These are phyloP conservation scores for Neodontobutis hainanensis DNA, from an alignment of 2,113 vertebrate genomes.

Conservation along the genomic window DNA sequence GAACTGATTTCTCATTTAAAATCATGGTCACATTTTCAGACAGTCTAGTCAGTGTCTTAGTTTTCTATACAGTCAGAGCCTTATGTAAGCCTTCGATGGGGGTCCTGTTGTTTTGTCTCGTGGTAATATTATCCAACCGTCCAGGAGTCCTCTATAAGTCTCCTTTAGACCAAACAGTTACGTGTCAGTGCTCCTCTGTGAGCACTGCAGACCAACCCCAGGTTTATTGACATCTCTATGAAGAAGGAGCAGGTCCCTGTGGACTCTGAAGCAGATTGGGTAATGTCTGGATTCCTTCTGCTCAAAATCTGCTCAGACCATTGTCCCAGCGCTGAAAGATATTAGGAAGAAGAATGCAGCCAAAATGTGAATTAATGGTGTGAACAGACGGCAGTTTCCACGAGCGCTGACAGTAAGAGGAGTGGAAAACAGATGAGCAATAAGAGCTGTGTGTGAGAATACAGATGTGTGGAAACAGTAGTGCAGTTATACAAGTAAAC, in stretches of 20 bases:
- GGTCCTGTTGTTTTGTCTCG: no score
- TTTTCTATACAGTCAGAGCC: no score
- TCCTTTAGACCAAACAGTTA: conserved; percentile 26
- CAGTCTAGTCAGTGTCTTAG: no score
- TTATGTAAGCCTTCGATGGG: no score
- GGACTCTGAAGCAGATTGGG: conserved; percentile 60
- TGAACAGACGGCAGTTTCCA: conserved; percentile 46
- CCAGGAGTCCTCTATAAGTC: not conserved
- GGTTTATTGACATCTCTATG: conserved; percentile 27
- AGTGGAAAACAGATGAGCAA: conserved; percentile 48
- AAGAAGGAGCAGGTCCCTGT: conserved; percentile 35
- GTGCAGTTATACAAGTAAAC: not conserved
- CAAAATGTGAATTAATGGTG: conserved; percentile 46
- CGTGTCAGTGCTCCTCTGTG: conserved; percentile 15
- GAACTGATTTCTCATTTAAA: no score
- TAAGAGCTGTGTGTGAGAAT: conserved; percentile 30
- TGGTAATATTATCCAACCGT: no score
- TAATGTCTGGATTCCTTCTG: conserved; percentile 72
- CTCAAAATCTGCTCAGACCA: conserved; percentile 59
- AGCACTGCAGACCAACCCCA: conserved; percentile 5
- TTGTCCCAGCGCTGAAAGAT: conserved; percentile 53
- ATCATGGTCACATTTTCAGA: no score
- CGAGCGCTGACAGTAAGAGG: conserved; percentile 18
- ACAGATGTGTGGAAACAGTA: conserved; percentile 6
- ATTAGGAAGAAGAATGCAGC: conserved; percentile 11